Evolutionary conservation across 2,797 vertebrate species (phyloP), one percentile per base, ranked within the genome.

Genomic region (Rhinella marina): DNA sequence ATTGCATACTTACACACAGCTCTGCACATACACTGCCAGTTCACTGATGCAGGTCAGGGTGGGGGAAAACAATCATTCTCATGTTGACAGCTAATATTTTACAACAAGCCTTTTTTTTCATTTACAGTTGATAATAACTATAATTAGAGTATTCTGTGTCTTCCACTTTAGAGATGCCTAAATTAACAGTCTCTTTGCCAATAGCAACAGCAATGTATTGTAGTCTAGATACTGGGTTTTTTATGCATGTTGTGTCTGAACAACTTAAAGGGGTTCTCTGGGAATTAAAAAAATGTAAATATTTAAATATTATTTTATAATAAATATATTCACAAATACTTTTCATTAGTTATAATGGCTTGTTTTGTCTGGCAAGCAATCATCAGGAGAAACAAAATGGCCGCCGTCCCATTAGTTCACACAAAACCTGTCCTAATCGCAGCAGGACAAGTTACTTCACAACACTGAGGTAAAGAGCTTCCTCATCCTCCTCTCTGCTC

Each of bases 21-120:
- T 41, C 70, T 72, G 70, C 70, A 72, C 29, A 32, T 70, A 21
- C 29, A 72, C 72, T 73, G 32, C 32, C 72, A 73, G 72, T 13
- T 75, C 72, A 75, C 72, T 11, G 25, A n/a, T 75, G 41, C 48
- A 50, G 41, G 72, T 75, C 52, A 75, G 52, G n/a, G 72, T 75
- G 72, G 50, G 48, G 72, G 48, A 75, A 73, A 75, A 75, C 72
- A 50, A 75, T 75, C 41, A 73, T 73, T 73, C 41, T 48, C 70
- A 73, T 48, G 70, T 75, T 75, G 41, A 48, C 72, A 75, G 72
- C 72, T 75, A n/a, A 75, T 75, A 52, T 75, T 75, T 75, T 50
- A 75, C 41, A 75, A n/a, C 41, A 10, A 52, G 21, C 52, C 72
- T 75, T 75, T 52, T 73, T 75, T 75, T 41, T 7, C 29, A 23